These are phyloP conservation scores for Umimayanthus kanabou DNA, from an alignment of 92 coral and sea anemone genomes.

Conservation along the genomic window DNA sequence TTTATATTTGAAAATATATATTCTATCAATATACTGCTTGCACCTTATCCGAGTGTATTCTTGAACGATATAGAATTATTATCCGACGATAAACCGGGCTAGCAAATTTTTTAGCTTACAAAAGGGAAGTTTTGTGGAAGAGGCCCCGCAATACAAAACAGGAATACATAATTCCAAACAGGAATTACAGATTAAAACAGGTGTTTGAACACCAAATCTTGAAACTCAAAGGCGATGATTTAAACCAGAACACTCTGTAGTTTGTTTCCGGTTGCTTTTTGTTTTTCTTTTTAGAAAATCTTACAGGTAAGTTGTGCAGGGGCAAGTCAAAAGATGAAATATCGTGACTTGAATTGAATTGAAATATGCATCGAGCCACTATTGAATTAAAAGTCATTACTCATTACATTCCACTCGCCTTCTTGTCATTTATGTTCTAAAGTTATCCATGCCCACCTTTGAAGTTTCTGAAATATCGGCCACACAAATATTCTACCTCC, in stretches of 20 bases:
- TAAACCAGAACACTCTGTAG: not conserved
- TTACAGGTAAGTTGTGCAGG: not conserved
- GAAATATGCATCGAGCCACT: no score
- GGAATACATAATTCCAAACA: no score
- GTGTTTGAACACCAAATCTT: not conserved
- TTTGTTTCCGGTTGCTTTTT: not conserved
- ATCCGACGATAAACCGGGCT: no score
- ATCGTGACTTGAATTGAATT: not conserved
- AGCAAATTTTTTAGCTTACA: no score
- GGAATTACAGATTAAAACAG: not conserved
- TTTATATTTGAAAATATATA: no score
- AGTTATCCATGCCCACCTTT: conserved; percentile 35
- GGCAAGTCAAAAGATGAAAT: not conserved
- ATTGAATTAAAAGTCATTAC: no score
- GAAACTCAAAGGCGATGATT: not conserved
- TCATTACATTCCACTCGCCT: not conserved
- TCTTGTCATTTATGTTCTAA: not conserved
- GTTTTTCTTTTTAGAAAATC: no score
- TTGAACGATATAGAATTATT: no score
- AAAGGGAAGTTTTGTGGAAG: no score
- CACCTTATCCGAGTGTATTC: no score
- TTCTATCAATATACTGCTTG: no score
- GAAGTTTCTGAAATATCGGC: conserved; percentile 56
- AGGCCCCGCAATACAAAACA: no score
- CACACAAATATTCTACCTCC: conserved; percentile 56